Percentiles rank a stretch among this genome's conserved stretches.
phyloP scores from a whole-genome alignment of 2,888 invertebrate genomes.

The Pilophorus perplexus region DNA sequence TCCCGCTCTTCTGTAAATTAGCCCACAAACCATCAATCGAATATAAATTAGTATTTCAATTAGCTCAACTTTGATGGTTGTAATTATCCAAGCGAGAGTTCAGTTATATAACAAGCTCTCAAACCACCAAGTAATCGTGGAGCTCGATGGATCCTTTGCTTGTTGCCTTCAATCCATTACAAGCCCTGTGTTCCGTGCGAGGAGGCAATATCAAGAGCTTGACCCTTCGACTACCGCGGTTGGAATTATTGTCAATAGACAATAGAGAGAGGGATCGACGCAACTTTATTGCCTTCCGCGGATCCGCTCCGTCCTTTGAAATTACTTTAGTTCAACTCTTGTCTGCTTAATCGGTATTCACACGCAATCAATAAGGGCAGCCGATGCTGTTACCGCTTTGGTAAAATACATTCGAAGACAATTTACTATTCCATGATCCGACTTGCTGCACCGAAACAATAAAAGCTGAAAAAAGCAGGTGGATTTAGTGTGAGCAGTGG shows the following conservation, averaged over 20 bases:
- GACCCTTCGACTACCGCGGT: slow-evolving; percentile 7
- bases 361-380: not conserved
- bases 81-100: too few relatives aligned
- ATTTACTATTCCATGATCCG: too few relatives aligned
- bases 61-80: too few relatives aligned
- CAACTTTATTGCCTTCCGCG: slow-evolving; percentile 10
- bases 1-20: too few relatives aligned
- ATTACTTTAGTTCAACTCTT: slow-evolving; percentile 9
- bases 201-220: slow-evolving; percentile 15
- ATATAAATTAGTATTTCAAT: too few relatives aligned
- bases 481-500: too few relatives aligned
- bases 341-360: slow-evolving; percentile 16
- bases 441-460: too few relatives aligned
- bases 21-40: too few relatives aligned
- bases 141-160: not conserved
- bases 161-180: not conserved
- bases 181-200: not conserved
- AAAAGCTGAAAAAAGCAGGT: too few relatives aligned
- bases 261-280: slow-evolving; percentile 6
- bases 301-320: not conserved
- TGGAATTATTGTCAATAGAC: slow-evolving; percentile 17
- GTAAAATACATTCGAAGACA: not conserved
- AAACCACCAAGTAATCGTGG: too few relatives aligned
- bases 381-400: slow-evolving; percentile 1
- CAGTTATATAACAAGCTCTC: too few relatives aligned